phyloP scores from a whole-genome alignment of 2,888 invertebrate genomes.

The Chrysolina oricalcia region DNA sequence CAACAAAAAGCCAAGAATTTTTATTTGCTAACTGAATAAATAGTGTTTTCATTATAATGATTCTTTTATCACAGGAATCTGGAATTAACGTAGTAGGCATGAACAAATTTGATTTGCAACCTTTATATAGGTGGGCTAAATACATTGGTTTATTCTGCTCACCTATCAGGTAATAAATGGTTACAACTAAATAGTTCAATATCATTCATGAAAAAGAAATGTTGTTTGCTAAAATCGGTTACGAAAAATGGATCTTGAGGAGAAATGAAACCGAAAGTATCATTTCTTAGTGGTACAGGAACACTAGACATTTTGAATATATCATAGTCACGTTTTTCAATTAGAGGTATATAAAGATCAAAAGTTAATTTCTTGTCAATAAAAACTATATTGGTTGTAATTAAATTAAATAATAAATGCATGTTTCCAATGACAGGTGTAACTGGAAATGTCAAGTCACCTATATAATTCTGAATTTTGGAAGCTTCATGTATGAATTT shows the following conservation, averaged over 20 bases:
- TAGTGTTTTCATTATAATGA: not conserved
- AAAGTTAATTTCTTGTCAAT: not conserved
- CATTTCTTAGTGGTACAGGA: conserved; percentile 4
- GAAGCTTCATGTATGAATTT: no score
- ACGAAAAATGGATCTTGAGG: conserved; percentile 2
- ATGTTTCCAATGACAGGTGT: conserved; percentile 8
- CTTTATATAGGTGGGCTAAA: conserved; percentile 17
- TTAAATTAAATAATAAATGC: conserved; percentile 4
- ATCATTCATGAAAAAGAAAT: not conserved
- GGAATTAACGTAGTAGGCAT: not conserved
- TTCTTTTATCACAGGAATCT: not conserved
- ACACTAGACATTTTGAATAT: conserved; percentile 17
- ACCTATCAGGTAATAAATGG: not conserved
- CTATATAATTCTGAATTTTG: no score
- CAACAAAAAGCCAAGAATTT: conserved; percentile 17
- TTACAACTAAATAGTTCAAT: conserved; percentile 13
- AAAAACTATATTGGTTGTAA: not conserved
- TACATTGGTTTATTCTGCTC: conserved; percentile 13
- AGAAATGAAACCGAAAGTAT: conserved; percentile 1
- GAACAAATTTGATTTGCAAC: conserved; percentile 7
- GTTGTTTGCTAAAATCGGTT: not conserved
- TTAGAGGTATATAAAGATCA: conserved; percentile 7
- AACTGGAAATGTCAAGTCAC: conserved; percentile 2
- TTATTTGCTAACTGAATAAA: conserved; percentile 8
- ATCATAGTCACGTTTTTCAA: conserved; percentile 1